A percentile compares a stretch with the other conserved stretches of the same genome.
Evolutionary conservation across 2,888 invertebrate species (phyloP).

Genomic region (Xestobium rufovillosum): DNA sequence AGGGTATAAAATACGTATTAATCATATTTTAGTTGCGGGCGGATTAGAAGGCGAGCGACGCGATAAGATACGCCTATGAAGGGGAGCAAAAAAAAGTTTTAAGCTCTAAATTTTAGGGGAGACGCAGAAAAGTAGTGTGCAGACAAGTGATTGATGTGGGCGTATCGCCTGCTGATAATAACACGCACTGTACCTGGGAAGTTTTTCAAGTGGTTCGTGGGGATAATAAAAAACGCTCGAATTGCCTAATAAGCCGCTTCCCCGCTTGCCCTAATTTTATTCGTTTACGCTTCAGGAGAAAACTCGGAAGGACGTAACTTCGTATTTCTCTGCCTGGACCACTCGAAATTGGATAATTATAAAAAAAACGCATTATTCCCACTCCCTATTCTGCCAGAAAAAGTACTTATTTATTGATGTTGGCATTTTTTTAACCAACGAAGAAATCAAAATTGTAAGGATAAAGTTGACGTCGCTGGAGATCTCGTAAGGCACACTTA

Average conservation of each 20-base stretch:
- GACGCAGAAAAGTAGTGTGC: slow-evolving; percentile 22
- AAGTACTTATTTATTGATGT: too few relatives aligned
- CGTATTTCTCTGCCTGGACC: too few relatives aligned
- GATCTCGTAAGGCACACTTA: too few relatives aligned
- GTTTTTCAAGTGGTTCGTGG: slow-evolving; percentile 17
- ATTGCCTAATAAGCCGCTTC: too few relatives aligned
- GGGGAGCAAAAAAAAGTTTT: slow-evolving; percentile 22
- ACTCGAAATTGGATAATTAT: too few relatives aligned
- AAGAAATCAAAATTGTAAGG: too few relatives aligned
- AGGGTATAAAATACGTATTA: slow-evolving; percentile 34
- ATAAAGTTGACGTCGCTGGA: too few relatives aligned
- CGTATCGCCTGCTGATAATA: slow-evolving; percentile 22
- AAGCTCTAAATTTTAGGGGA: slow-evolving; percentile 20
- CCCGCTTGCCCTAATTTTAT: slow-evolving; percentile 9
- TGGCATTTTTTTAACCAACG: too few relatives aligned
- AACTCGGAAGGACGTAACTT: slow-evolving; percentile 14
- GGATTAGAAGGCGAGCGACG: slow-evolving; percentile 33
- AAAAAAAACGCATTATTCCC: too few relatives aligned
- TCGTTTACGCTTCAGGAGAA: slow-evolving; percentile 1
- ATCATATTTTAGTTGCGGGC: slow-evolving; percentile 37
- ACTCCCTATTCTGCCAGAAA: too few relatives aligned
- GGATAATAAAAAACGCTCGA: too few relatives aligned
- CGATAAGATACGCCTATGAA: slow-evolving; percentile 33
- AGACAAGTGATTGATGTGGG: slow-evolving; percentile 23
- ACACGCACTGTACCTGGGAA: slow-evolving; percentile 19